phyloP scores from a whole-genome alignment of 2,113 vertebrate genomes.

The Taxidea taxus region DNA sequence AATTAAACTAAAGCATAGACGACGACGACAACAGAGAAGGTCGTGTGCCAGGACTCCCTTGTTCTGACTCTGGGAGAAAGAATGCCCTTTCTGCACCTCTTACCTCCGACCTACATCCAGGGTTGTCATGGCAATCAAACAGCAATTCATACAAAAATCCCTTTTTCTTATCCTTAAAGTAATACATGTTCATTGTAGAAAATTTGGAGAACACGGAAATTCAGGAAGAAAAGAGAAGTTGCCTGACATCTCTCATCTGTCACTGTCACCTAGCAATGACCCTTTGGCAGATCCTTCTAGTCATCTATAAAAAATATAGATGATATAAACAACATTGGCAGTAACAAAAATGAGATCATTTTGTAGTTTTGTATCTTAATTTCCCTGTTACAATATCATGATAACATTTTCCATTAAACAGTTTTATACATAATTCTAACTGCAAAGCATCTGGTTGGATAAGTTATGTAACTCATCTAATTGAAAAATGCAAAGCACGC shows the following conservation, averaged over 20 bases:
- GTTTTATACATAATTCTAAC: constrained; percentile 11
- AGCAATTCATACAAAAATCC: not conserved
- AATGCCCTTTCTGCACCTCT: not conserved
- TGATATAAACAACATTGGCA: not conserved
- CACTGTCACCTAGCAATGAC: not conserved
- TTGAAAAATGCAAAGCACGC: not conserved
- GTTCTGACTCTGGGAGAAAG: not conserved
- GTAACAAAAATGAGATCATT: not conserved
- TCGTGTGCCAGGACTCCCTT: fast-evolving
- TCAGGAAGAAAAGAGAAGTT: not conserved
- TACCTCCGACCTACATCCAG: not conserved
- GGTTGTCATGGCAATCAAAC: not conserved
- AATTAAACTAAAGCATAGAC: not conserved
- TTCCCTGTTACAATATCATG: not conserved
- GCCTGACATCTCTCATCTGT: not conserved
- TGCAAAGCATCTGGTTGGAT: not conserved
- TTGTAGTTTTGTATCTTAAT: not conserved
- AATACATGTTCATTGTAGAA: not conserved
- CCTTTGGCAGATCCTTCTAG: not conserved
- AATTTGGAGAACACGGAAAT: not conserved
- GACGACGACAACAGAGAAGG: not conserved
- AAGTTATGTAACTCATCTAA: not conserved
- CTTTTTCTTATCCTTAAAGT: not conserved
- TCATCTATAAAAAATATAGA: not conserved
- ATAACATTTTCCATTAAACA: not conserved